These are phyloP conservation scores for Aeoliscus strigatus DNA, from an alignment of 2,797 vertebrate species.

Conservation along the genomic window DNA sequence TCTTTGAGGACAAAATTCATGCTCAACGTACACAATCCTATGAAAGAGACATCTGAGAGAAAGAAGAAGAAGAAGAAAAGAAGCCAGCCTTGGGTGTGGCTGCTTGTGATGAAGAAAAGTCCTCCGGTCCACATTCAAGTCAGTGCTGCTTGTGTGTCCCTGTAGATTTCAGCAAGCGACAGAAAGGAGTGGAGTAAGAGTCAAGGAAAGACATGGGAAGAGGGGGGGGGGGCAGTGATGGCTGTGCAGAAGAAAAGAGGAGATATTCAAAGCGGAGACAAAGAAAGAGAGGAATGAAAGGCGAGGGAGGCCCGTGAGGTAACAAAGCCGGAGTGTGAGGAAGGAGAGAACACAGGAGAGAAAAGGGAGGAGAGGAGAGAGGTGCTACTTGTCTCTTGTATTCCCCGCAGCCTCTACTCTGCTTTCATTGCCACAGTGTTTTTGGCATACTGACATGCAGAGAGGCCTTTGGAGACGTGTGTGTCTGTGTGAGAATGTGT, in stretches of 20 bases:
- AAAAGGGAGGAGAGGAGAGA: constrained; percentile 40
- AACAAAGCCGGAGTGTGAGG: constrained; percentile 31
- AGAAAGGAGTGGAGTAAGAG: too few species aligned
- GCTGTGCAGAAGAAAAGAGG: constrained; percentile 14
- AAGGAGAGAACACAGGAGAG: constrained; percentile 24
- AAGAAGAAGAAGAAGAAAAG: constrained; percentile 6
- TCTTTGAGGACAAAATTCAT: constrained; percentile 1
- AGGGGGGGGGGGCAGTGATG: constrained; percentile 4
- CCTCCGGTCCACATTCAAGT: constrained; percentile 16
- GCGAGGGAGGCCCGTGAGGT: constrained; percentile 26
- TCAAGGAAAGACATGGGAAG: constrained; percentile 9
- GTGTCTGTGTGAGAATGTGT: too few species aligned
- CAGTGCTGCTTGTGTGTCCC: constrained; percentile 17
- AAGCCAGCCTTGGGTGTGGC: constrained; percentile 51
- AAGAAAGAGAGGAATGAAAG: constrained; percentile 38
- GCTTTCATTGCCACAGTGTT: constrained; percentile 46
- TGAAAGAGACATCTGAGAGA: too few species aligned
- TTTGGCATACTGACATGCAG: constrained; percentile 49
- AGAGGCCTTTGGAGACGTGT: too few species aligned
- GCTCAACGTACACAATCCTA: too few species aligned
- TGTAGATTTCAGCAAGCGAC: constrained; percentile 20
- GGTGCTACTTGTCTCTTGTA: constrained; percentile 38
- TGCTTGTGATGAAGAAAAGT: constrained; percentile 18
- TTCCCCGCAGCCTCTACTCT: constrained; percentile 41
- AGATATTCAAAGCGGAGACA: constrained; percentile 33